Conservation (phyloP, 2,113 vertebrate genomes). For the Phodopus roborovskii region DNA sequence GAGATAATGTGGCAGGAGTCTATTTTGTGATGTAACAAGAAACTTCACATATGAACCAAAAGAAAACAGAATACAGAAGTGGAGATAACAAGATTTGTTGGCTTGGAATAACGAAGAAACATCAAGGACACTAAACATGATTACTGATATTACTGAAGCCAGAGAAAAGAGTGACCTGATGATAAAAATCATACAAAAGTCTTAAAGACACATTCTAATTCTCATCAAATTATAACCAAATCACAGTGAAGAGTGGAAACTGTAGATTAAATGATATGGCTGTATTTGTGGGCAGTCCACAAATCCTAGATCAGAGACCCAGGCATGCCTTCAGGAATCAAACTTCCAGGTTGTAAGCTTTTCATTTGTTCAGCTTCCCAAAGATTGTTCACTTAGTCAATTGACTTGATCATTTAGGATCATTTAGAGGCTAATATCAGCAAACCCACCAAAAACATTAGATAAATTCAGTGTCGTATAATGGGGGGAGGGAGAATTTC, state of each 20-base stretch:
- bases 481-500: background rate
- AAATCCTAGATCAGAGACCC: background rate
- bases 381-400: background rate
- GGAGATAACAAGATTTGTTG: background rate
- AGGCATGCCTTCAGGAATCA: background rate
- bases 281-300: background rate
- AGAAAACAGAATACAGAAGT: background rate
- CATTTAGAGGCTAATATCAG: background rate
- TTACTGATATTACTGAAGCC: background rate
- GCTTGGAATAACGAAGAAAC: background rate
- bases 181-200: background rate
- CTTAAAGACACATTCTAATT: background rate
- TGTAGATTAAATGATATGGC: background rate
- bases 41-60: background rate
- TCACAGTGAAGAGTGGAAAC: background rate
- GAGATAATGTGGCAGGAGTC: background rate
- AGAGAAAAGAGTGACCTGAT: background rate
- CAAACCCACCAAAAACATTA: background rate
- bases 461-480: background rate
- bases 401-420: background rate
- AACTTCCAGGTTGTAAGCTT: background rate
- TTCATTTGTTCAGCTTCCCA: background rate
- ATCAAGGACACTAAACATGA: background rate
- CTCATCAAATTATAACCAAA: background rate
- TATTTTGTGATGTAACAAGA: background rate